phyloP scores from a whole-genome alignment of 2,888 invertebrate genomes.

The Leptopilina syphax region DNA sequence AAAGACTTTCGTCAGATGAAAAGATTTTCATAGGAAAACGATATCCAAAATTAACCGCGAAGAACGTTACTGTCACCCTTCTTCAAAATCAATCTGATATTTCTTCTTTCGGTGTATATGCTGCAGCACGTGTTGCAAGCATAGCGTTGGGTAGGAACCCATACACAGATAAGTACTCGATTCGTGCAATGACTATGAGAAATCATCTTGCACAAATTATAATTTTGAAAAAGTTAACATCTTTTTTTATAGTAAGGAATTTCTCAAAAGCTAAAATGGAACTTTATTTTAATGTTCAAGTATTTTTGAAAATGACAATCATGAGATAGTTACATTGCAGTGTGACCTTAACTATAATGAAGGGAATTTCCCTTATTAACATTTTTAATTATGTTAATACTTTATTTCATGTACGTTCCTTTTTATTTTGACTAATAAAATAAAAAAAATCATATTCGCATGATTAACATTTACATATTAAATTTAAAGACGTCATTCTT shows the following conservation, averaged over 20 bases:
- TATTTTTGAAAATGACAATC: no score
- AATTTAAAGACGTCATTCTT: no score
- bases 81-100: slow-evolving; percentile 39
- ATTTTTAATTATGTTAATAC: no score
- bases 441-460: no score
- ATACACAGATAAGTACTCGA: background rate
- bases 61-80: background rate
- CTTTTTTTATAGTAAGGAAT: background rate
- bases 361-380: no score
- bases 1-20: background rate
- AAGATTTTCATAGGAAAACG: background rate
- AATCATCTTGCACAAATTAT: background rate
- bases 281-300: background rate
- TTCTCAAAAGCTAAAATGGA: background rate
- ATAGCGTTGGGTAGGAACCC: slow-evolving; percentile 41
- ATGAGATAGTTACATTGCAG: no score
- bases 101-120: slow-evolving; percentile 44
- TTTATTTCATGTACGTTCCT: no score
- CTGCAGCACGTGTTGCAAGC: slow-evolving; percentile 43
- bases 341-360: no score
- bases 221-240: background rate
- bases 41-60: background rate
- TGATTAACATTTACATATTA: no score
- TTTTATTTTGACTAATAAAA: no score
- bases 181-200: background rate